Evolutionary conservation across 2,888 invertebrate species (phyloP).

Genomic region (Tineola bisselliella): DNA sequence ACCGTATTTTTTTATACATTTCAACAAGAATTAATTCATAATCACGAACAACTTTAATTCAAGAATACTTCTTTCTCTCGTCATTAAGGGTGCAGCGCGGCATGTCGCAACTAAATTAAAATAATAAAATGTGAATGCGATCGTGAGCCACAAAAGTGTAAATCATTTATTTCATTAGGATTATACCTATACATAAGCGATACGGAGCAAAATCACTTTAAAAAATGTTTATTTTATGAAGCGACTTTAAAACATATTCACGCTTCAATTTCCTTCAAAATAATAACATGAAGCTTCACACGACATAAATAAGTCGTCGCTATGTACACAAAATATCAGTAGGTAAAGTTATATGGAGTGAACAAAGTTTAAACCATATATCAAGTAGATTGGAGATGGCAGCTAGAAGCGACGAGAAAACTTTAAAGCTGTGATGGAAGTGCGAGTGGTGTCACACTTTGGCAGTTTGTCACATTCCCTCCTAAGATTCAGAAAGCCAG

Average conservation of each 20-base stretch:
- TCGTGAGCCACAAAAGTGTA: no score
- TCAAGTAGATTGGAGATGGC: conserved; percentile 4
- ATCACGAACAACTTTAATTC: no score
- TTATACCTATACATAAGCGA: no score
- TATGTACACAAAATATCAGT: neutral
- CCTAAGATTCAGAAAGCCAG: neutral
- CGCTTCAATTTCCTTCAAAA: neutral
- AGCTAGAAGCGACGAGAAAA: neutral
- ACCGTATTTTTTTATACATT: no score
- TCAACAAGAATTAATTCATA: no score
- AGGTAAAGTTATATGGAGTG: neutral
- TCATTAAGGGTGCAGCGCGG: no score
- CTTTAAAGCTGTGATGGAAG: conserved; percentile 5
- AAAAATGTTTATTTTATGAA: no score
- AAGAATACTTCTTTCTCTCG: no score
- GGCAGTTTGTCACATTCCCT: conserved; percentile 7
- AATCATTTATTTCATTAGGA: no score
- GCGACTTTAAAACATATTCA: neutral
- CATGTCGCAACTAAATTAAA: no score
- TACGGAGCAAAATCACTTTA: no score
- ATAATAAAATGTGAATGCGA: no score
- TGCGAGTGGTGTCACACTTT: conserved; percentile 6
- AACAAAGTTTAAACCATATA: conserved; percentile 4
- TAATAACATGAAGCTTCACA: neutral
- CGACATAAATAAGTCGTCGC: neutral